Base-by-base conservation (phyloP, 2,888 invertebrate genomes). In the Acanthopleura granulata region DNA sequence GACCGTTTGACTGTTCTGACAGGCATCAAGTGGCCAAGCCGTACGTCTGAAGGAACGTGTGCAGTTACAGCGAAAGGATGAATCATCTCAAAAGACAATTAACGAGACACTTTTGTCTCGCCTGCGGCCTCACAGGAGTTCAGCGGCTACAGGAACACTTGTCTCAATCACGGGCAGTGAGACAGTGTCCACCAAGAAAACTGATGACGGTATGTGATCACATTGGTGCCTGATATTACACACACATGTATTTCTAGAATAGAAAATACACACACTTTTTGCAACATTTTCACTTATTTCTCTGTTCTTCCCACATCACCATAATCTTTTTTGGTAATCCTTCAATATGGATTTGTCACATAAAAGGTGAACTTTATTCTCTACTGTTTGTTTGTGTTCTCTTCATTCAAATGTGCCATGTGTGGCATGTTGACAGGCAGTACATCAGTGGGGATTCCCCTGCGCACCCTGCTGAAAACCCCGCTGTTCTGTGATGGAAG, bases 401-500 rank as follows among this genome's bases (percentile, higher is more conserved):
- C n/a, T 40, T 40, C 40, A 40, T 40, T 40, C 40, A 40, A 40
- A 40, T 40, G 11, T 1, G 4, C 1, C n/a, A 22, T 61, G 61
- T 61, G 6, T 27, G 12, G 72, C 76, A 25, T 76, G 80, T 75
- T 40, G 3, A 80, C 79, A 50, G 86, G 84, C 9, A 85, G 83
- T 75, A 88, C 89, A 3, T 84, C 85, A 16, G 87, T 87, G 81
- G 89, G 89, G 14, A 75, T 89, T 12, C 77, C 86, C 27, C 76
- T 89, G 78, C 89, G 89, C 77, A 83, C 83, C 12, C 80, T 89
- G 72, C 77, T 86, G 14, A 83, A 83, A 69, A 84, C 87, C 15
- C 89, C 89, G 0, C 77, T 89, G 62, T 88, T 84, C 75, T 86
- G 86, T 77, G 89, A 89, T 79, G 90, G 90, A 1, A 88, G 80